These are phyloP conservation scores for Cheilosia soror DNA, from an alignment of 2,888 invertebrate genomes.

Conservation along the genomic window DNA sequence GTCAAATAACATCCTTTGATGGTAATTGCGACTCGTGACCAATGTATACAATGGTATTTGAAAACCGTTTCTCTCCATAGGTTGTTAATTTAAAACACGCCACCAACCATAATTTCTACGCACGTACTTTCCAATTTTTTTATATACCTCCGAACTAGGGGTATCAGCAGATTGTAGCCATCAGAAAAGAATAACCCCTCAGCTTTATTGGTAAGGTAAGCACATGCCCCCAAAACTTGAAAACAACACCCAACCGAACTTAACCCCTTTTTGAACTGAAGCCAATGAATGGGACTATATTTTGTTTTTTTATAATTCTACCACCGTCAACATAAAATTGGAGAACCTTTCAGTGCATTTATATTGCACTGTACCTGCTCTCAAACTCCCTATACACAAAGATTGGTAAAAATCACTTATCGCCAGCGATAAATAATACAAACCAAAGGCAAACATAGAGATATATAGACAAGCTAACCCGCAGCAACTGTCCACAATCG, in stretches of 20 bases:
- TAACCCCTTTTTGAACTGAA: slow-evolving; percentile 34
- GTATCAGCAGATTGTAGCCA: not conserved
- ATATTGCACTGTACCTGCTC: slow-evolving; percentile 47
- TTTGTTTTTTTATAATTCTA: not conserved
- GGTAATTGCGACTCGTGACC: no score
- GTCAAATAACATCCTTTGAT: no score
- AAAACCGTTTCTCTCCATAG: no score
- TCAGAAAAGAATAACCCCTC: not conserved
- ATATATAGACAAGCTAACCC: slow-evolving; percentile 32
- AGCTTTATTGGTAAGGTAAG: not conserved
- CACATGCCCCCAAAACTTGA: not conserved
- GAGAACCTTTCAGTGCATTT: slow-evolving; percentile 60
- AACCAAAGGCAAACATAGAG: slow-evolving; percentile 60
- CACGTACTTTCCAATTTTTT: slow-evolving; percentile 1
- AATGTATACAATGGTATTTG: no score
- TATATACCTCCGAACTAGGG: not conserved
- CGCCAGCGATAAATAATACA: slow-evolving; percentile 67
- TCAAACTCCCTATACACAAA: not conserved
- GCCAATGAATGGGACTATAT: slow-evolving; percentile 32
- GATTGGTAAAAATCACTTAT: slow-evolving; percentile 59
- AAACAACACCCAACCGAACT: slow-evolving; percentile 20
- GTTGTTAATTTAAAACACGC: no score
- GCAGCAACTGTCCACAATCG: slow-evolving; percentile 40
- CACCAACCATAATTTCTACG: no score
- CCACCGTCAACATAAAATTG: slow-evolving; percentile 17